Evolutionary conservation across 2,113 vertebrate species (phyloP), one percentile per base, ranked within the genome.

Genomic region (Formicarius rufipectus): DNA sequence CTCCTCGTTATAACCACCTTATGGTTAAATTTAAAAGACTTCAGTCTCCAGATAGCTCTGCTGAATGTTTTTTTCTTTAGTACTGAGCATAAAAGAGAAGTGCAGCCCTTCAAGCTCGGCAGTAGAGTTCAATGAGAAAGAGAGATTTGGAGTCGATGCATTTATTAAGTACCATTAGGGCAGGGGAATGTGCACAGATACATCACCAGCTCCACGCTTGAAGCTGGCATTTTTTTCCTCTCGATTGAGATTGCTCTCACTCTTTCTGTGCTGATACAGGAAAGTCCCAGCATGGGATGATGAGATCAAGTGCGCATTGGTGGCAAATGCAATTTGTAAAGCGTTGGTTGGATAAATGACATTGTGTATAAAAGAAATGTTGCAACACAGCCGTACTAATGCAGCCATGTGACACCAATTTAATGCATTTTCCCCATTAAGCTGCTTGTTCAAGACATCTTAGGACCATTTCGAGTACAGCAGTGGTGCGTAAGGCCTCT

Each of bases 361-460:
- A 90, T 69, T 60, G 93, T 74, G 90, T 92, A 58, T 68, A 23
- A 90, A 87, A 89, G 86, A 68, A 92, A 72, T 92, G 95, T 96
- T 96, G 96, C 95, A 92, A 94, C 96, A 96, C 92, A 92, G 24
- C 92, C 22, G 1, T 90, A 12, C 92, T 96, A 96, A 96, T 96
- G 92, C 86, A 94, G 76, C 92, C 96, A 90, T 82, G 92, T 97
- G 96, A 96, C 96, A 97, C 92, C 92, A 82, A 95, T 97, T 96
- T 94, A 94, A 96, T 94, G 95, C 89, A 82, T 94, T 97, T 96
- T 95, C 84, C 90, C 92, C 95, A 96, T 97, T 97, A 97, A 95
- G 92, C 90, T 93, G 77, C 95, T 95, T 96, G 96, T 95, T 97
- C 90, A 79, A 93, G 96, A 28, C 88, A 96, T 95, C 95, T 89